Evolutionary conservation across 2,797 vertebrate genomes (phyloP).

Genomic region (Halcyon chelicuti): DNA sequence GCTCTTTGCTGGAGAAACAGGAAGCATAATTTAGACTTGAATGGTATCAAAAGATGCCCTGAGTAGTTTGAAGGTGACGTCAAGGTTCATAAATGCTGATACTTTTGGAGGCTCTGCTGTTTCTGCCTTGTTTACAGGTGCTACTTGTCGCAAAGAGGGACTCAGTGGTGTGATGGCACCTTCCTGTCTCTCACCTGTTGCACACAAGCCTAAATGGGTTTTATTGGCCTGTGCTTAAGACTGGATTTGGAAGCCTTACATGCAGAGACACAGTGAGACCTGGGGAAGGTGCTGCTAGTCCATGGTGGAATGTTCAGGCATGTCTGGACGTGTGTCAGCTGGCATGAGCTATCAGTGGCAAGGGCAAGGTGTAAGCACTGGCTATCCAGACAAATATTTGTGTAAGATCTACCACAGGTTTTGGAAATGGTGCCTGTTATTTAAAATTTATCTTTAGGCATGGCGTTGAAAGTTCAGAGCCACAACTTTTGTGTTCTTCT

Average conservation of each 20-base stretch:
- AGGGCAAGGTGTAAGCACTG: neutral
- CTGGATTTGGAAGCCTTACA: neutral
- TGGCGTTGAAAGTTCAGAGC: neutral
- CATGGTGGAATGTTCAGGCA: neutral
- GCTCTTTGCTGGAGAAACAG: neutral
- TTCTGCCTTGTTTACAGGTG: neutral
- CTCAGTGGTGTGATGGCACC: neutral
- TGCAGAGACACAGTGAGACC: neutral
- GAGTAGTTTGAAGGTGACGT: neutral
- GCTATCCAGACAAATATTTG: neutral
- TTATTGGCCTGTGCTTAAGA: neutral
- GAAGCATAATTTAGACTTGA: neutral
- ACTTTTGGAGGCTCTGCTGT: neutral
- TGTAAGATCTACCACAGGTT: neutral
- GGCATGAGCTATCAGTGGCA: neutral
- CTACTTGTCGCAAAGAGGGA: neutral
- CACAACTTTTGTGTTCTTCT: neutral
- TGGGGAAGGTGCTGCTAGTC: accelerated
- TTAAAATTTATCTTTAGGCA: neutral
- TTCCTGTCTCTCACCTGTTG: neutral
- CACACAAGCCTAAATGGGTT: neutral
- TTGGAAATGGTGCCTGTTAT: neutral
- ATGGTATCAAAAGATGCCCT: accelerated
- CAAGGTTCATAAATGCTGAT: neutral
- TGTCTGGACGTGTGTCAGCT: neutral